These are phyloP conservation scores for Cynopterus sphinx DNA, from an alignment of 2,797 vertebrate species.

Conservation along the genomic window DNA sequence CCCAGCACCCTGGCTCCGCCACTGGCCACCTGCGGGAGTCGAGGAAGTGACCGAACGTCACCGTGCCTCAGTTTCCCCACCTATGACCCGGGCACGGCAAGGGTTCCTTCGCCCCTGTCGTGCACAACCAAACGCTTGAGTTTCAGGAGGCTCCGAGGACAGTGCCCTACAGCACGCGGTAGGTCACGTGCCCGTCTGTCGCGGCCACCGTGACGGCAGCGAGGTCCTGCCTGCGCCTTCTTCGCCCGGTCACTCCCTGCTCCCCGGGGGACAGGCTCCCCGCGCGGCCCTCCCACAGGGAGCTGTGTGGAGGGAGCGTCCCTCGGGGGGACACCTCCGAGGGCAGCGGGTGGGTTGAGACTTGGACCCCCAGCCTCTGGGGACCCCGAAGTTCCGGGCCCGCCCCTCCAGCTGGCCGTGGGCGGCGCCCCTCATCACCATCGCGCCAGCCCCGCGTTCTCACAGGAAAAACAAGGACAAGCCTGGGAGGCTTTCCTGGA, in stretches of 20 bases:
- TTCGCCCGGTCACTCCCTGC: fast-evolving
- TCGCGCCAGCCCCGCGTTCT: background rate
- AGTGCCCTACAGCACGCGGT: fast-evolving
- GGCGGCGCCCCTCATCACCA: background rate
- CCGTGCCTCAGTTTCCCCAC: background rate
- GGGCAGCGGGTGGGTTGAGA: background rate
- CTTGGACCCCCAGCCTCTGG: background rate
- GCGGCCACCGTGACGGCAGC: too few relatives aligned
- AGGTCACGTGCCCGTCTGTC: fast-evolving
- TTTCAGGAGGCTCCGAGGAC: background rate
- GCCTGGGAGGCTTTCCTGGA: background rate
- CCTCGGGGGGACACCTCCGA: background rate
- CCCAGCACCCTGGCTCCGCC: background rate
- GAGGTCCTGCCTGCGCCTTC: background rate
- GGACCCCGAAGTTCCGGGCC: background rate
- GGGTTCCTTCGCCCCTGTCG: background rate
- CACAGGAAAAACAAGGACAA: background rate
- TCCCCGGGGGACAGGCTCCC: too few relatives aligned
- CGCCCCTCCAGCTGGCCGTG: fast-evolving
- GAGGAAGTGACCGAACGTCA: background rate
- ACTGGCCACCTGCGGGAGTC: background rate
- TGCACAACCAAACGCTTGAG: background rate
- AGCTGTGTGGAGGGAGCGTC: background rate
- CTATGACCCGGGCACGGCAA: background rate
- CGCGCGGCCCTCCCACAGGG: fast-evolving